Base-by-base conservation (phyloP, 2,888 invertebrate species). In the Melipona beecheii region DNA sequence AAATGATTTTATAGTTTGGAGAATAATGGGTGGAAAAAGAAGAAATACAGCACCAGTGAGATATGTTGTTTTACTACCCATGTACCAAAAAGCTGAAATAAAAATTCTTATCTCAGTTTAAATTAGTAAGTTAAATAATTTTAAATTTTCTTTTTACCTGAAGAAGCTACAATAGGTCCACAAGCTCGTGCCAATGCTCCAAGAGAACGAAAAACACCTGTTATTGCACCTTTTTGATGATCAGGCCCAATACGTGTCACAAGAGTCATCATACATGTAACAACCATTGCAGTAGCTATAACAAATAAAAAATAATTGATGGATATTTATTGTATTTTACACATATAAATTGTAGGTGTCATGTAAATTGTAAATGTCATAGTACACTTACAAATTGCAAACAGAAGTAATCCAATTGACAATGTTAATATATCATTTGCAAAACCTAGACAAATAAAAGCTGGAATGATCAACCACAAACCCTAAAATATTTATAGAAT, bases 131-230 rank as follows among this genome's bases (percentile, higher is more conserved):
- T 58, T 58, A 56, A 24, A 17, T 54, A n/a, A 52, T 54, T 56
- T 2, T 54, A 24, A 15, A 15, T 9, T 56, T 66, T 24, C n/a
- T 43, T 58, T 68, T 94, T 94, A 98, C 98, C 96, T 88, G 98
- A 95, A 75, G 98, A 98, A 43, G 98, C 98, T 21, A 98, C 94
- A 75, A 99, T 95, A 0, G 99, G 99, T 0, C 99, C 99, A 54
- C 98, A 94, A 36, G 99, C 98, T 88, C 99, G 95, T 0, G 99
- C 99, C 65, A 99, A 95, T 2, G 99, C 98, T 24, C 99, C 99
- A 58, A 99, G 95, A 2, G 99, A 99, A 83, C 99, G 96, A 93
- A 99, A 98, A 87, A 98, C 97, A 19, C 99, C 99, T 93, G 99
- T 96, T 86, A 98, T 97, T 0, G 97, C 97, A 50, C 99, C 99